Evolutionary conservation across 1,140 invertebrate genomes (phyloP).

Genomic region (Caenorhabditis tropicalis): DNA sequence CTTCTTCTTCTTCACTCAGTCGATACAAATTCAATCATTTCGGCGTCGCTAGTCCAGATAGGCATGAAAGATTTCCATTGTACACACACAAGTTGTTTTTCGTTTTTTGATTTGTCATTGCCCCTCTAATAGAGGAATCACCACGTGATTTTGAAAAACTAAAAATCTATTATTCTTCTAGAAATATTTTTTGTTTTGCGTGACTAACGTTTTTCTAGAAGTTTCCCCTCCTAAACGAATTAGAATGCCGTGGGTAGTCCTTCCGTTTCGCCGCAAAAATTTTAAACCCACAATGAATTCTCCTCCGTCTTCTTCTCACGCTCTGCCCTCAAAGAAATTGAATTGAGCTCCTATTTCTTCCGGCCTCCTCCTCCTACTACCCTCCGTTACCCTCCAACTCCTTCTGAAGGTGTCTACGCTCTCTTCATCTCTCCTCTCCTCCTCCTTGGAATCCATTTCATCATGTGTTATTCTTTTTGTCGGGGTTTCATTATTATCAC

Average conservation of each 20-base stretch:
- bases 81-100: no score
- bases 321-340: neutral
- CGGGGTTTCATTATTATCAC: neutral
- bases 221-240: neutral
- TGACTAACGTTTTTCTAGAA: neutral
- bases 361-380: no score
- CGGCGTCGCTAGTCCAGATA: no score
- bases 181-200: neutral
- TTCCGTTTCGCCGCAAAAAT: neutral
- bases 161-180: no score
- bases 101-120: no score
- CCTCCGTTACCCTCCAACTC: neutral
- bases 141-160: no score
- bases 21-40: constrained; percentile 41
- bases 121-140: no score
- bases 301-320: neutral
- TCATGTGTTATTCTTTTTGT: neutral
- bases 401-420: neutral
- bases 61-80: no score
- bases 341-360: neutral
- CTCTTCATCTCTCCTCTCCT: neutral
- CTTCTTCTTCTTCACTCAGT: neutral
- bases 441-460: neutral
- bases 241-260: neutral
- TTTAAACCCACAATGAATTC: neutral